A percentile compares a stretch with the other conserved stretches of the same genome.
Conservation (phyloP, 2,888 invertebrate species). For the Graphium colonna region DNA sequence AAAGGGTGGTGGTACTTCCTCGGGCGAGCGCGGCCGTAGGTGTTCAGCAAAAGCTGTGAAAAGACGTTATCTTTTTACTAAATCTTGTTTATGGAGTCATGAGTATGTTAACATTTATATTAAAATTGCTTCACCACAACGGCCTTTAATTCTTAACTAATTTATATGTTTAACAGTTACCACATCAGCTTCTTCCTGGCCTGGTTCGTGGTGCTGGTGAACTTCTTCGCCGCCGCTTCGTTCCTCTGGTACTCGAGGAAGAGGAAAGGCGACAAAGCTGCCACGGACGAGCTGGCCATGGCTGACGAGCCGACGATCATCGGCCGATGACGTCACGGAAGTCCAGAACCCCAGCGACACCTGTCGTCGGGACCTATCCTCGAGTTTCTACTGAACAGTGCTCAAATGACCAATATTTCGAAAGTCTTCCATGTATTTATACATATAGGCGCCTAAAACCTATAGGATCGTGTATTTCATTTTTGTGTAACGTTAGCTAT, state of each 20-base stretch:
- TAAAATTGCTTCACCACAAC: too few species aligned
- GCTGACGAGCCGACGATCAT: conserved; percentile 92
- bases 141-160: background rate
- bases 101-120: conserved; percentile 4
- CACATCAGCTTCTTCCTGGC: conserved; percentile 87
- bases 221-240: conserved; percentile 83
- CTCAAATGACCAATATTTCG: conserved; percentile 69
- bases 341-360: conserved; percentile 38
- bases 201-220: conserved; percentile 88
- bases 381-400: conserved; percentile 70
- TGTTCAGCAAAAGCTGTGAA: too few species aligned
- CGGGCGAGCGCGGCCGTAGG: too few species aligned
- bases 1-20: too few species aligned
- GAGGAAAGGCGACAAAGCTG: conserved; percentile 90
- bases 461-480: conserved; percentile 31
- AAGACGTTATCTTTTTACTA: too few species aligned
- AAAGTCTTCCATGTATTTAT: conserved; percentile 61
- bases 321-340: conserved; percentile 77
- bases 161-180: conserved; percentile 65
- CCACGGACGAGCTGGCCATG: conserved; percentile 90
- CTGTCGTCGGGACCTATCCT: conserved; percentile 49
- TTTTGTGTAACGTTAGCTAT: conserved; percentile 21
- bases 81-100: conserved; percentile 19
- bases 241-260: conserved; percentile 92
- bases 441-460: conserved; percentile 36